Evolutionary conservation across 2,888 invertebrate species (phyloP), one percentile per base, ranked within the genome.

Genomic region (Andrena camellia): DNA sequence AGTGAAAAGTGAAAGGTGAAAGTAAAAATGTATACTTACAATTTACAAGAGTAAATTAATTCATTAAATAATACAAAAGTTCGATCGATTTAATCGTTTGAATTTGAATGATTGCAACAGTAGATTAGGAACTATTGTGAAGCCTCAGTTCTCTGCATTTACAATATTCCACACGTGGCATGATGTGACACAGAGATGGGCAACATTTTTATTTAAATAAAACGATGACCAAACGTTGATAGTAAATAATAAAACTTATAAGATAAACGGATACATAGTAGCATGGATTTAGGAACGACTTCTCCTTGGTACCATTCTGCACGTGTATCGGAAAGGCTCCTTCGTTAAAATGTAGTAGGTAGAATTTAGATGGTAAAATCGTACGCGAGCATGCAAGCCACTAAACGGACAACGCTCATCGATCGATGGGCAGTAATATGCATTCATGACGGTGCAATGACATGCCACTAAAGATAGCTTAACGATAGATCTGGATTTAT

Each of bases 381-480:
- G n/a, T 59, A 42, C 52, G 48, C 1, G 26, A 81, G 35, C 68
- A 59, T 69, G 52, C 50, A 54, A 57, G 26, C 73, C 26, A 4
- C 7, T 33, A 50, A 42, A 64, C 31, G 23, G 50, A 35, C 52
- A 54, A 54, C 52, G 62, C 29, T 68, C 33, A 20, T 75, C 82
- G 85, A 85, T 86, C 82, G 78, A 68, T 75, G 26, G 26, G 26
- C 26, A 42, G 60, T 54, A 60, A 70, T 66, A 74, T 23, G 54
- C 81, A 70, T 67, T 67, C 54, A 71, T 66, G 75, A 75, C 73
- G 77, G 85, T 75, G 79, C 85, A 86, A 86, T 69, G 85, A 83
- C 79, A 86, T 60, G 63, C 60, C 23, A 68, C 54, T 73, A 78
- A 78, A 54, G 57, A 74, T 79, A 79, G 74, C 54, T 29, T 29